Conservation (phyloP, 2,113 vertebrate genomes). For the Centrocercus urophasianus region DNA sequence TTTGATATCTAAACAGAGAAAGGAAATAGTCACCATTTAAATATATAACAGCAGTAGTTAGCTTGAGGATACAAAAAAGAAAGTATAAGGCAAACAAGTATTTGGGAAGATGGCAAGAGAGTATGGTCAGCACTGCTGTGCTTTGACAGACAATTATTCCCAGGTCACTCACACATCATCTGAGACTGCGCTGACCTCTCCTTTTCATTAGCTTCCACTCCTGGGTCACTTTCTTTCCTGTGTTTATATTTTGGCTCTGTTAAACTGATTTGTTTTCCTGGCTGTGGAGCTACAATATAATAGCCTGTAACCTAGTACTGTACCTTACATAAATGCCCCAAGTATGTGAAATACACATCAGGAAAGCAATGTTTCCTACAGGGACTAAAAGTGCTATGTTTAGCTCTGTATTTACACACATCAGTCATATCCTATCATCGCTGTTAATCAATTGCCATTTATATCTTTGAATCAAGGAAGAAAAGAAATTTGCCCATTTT, state of each 20-base stretch:
- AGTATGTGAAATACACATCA: neutral
- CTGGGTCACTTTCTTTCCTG: neutral
- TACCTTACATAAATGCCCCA: neutral
- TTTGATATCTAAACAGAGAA: neutral
- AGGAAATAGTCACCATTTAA: neutral
- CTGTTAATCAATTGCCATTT: neutral
- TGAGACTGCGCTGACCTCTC: neutral
- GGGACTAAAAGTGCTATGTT: neutral
- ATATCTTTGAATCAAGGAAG: neutral
- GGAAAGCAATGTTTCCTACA: neutral
- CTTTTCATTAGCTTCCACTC: neutral
- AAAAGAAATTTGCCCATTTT: slow-evolving; percentile 4
- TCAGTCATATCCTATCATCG: neutral
- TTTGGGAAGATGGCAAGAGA: neutral
- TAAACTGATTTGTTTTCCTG: neutral
- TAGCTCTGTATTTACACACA: neutral
- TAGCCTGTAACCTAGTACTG: neutral
- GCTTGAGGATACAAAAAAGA: neutral
- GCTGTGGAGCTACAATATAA: neutral
- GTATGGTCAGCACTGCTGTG: neutral
- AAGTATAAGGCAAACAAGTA: neutral
- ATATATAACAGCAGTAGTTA: neutral
- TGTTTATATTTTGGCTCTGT: neutral
- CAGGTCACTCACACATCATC: neutral
- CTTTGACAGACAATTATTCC: neutral